A percentile compares a stretch with the other conserved stretches of the same genome.
phyloP scores from a whole-genome alignment of 2,888 invertebrate genomes.

The Temnothorax rugatulus region DNA sequence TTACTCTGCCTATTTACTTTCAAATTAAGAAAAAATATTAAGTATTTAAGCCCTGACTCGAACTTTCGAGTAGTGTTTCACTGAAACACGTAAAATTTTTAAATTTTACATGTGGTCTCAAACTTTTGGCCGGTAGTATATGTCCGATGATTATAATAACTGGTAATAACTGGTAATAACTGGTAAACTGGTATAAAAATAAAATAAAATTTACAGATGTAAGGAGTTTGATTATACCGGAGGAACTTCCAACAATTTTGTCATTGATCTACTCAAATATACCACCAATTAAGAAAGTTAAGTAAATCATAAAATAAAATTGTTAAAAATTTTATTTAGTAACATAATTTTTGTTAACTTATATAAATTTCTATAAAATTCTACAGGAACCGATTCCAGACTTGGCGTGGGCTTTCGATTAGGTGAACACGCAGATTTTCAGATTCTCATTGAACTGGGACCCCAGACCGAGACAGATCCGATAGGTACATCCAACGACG shows the following conservation, averaged over 20 bases:
- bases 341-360: background rate
- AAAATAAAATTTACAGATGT: conserved; percentile 86
- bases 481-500: conserved; percentile 86
- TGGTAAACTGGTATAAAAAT: background rate
- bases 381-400: conserved; percentile 92
- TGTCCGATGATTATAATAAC: background rate
- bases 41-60: too few relatives aligned
- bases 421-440: conserved; percentile 94
- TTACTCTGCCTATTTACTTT: too few relatives aligned
- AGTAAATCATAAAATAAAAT: background rate
- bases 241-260: conserved; percentile 92
- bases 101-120: too few relatives aligned
- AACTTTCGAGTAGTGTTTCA: too few relatives aligned
- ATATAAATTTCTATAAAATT: background rate
- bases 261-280: conserved; percentile 94
- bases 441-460: conserved; percentile 92
- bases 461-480: conserved; percentile 92
- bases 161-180: background rate
- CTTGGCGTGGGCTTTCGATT: conserved; percentile 93
- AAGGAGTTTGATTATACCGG: conserved; percentile 91
- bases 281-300: conserved; percentile 94
- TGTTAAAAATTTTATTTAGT: background rate
- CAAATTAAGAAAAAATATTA: too few relatives aligned
- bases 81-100: too few relatives aligned
- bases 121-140: too few relatives aligned